These are phyloP conservation scores for Cistogaster globosa DNA, from an alignment of 2,888 invertebrate species.

Conservation along the genomic window DNA sequence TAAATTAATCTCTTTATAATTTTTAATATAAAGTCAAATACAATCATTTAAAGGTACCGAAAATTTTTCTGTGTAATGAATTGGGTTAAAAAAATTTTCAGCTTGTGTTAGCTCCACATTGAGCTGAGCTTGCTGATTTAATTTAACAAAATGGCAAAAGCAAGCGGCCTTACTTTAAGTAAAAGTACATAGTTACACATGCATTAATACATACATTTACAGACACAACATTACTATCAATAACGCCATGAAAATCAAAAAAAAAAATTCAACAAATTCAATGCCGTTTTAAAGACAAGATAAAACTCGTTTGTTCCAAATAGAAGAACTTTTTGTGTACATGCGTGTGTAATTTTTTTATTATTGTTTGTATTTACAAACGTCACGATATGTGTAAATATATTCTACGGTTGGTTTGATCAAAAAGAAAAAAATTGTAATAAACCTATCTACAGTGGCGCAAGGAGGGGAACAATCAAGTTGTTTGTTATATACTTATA, in stretches of 20 bases:
- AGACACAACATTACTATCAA: too few relatives aligned
- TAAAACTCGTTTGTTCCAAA: constrained; percentile 5
- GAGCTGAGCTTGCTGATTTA: constrained; percentile 52
- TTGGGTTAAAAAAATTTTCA: too few relatives aligned
- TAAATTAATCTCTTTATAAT: too few relatives aligned
- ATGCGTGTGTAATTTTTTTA: background rate
- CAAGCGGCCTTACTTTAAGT: constrained; percentile 23
- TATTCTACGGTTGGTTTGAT: background rate
- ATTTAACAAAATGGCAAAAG: constrained; percentile 37
- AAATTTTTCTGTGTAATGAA: too few relatives aligned
- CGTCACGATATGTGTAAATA: background rate
- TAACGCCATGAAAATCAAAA: constrained; percentile 52
- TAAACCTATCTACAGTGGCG: too few relatives aligned
- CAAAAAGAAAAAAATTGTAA: constrained; percentile 17
- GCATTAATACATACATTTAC: too few relatives aligned
- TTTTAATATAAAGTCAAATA: too few relatives aligned
- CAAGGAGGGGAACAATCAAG: too few relatives aligned
- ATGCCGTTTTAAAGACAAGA: constrained; percentile 20
- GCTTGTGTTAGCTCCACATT: too few relatives aligned
- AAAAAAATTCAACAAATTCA: constrained; percentile 52
- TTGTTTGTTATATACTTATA: too few relatives aligned
- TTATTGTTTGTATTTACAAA: constrained; percentile 41
- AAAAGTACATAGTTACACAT: constrained; percentile 1
- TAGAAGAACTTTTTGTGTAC: background rate
- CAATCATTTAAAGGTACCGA: too few relatives aligned